phyloP scores from a whole-genome alignment of 2,113 vertebrate genomes.

The Polypterus bichir region DNA sequence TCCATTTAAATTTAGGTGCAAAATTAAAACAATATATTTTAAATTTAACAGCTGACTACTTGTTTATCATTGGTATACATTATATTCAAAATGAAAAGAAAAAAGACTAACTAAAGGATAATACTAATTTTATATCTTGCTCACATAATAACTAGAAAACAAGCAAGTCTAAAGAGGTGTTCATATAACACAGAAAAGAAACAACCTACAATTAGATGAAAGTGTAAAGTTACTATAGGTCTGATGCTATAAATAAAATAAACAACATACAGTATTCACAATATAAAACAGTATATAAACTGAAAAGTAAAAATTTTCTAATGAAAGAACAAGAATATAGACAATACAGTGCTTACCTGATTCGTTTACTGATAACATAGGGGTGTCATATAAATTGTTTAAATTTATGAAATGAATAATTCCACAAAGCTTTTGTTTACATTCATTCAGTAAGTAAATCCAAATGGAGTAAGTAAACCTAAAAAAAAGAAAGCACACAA shows the following conservation, averaged over 20 bases:
- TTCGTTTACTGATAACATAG: slow-evolving; percentile 67
- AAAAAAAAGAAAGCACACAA: slow-evolving; percentile 25
- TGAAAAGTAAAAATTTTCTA: background rate
- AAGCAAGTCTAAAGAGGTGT: background rate
- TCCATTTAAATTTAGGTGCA: background rate
- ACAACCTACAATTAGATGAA: background rate
- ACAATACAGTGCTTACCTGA: slow-evolving; percentile 52
- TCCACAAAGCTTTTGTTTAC: slow-evolving; percentile 55
- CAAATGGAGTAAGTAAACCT: slow-evolving; percentile 77
- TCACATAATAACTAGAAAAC: background rate
- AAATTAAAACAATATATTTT: background rate
- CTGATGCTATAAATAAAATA: background rate
- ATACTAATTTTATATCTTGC: background rate
- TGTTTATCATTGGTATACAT: background rate
- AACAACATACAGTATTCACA: background rate
- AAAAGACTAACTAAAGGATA: background rate
- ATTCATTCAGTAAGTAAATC: slow-evolving; percentile 72
- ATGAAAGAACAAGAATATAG: slow-evolving; percentile 3
- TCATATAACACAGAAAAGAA: background rate
- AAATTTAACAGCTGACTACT: background rate
- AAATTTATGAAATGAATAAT: slow-evolving; percentile 70
- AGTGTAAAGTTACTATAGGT: background rate
- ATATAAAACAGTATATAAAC: background rate
- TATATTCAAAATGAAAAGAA: background rate
- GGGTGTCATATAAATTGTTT: slow-evolving; percentile 51